Evolutionary conservation across 2,888 invertebrate species (phyloP).

Genomic region (Troglohyphantes excavatus): DNA sequence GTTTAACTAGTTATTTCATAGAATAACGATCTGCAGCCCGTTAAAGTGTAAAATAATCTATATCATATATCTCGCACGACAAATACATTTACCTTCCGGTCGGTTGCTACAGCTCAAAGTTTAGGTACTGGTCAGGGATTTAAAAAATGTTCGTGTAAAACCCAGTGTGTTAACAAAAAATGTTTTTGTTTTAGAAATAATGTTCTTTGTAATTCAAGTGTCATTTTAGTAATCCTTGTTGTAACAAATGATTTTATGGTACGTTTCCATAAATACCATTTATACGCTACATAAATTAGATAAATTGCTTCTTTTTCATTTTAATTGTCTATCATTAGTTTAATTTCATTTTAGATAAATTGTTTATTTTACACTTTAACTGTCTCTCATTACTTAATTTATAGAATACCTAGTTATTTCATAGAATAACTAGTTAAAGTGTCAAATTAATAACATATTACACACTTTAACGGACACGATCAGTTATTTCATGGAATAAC

Average conservation of each 20-base stretch:
- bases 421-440: constrained; percentile 72
- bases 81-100: no score
- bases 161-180: constrained; percentile 65
- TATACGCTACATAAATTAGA: no score
- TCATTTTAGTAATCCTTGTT: no score
- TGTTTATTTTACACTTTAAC: constrained; percentile 73
- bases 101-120: constrained; percentile 65
- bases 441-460: constrained; percentile 73
- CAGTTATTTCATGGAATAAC: constrained; percentile 74
- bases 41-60: constrained; percentile 6
- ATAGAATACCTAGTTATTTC: constrained; percentile 72
- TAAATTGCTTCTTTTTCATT: no score
- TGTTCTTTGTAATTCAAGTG: no score
- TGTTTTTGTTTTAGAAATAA: constrained; percentile 71
- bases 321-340: no score
- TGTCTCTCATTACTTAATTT: constrained; percentile 68
- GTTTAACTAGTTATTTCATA: constrained; percentile 62
- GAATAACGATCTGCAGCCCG: not conserved
- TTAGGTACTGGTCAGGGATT: constrained; percentile 69
- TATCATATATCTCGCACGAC: not conserved
- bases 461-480: constrained; percentile 75
- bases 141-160: constrained; percentile 71
- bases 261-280: no score
- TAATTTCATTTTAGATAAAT: constrained; percentile 59
- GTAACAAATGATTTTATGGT: no score